phyloP scores from a whole-genome alignment of 2,797 vertebrate species.

The Pitangus sulphuratus region DNA sequence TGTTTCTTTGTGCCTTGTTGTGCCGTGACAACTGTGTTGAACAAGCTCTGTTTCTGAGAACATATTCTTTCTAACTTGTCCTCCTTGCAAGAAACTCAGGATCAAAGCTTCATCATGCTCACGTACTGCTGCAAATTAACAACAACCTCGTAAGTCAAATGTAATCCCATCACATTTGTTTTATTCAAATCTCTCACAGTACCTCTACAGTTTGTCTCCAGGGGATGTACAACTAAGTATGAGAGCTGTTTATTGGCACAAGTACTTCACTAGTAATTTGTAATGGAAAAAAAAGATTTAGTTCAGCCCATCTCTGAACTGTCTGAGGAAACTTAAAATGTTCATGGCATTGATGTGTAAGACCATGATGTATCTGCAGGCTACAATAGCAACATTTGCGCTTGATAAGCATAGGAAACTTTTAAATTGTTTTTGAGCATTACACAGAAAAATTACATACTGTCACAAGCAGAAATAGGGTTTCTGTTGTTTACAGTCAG shows the following conservation, averaged over 20 bases:
- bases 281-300: not conserved
- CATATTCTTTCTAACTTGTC: not conserved
- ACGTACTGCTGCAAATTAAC: not conserved
- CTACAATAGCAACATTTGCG: not conserved
- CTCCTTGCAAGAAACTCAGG: not conserved
- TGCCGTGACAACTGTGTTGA: not conserved
- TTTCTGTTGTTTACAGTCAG: not conserved
- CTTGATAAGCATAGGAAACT: not conserved
- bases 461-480: not conserved
- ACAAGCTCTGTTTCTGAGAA: not conserved
- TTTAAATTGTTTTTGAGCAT: not conserved
- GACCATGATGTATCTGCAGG: not conserved
- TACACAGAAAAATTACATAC: not conserved
- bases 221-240: not conserved
- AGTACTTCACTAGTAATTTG: not conserved
- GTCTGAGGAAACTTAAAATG: not conserved
- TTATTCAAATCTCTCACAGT: not conserved
- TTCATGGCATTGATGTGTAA: not conserved
- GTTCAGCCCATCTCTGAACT: not conserved
- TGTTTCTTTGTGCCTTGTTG: not conserved
- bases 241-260: not conserved
- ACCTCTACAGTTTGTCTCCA: not conserved
- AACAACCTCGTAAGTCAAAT: not conserved
- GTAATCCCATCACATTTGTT: not conserved
- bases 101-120: not conserved